A percentile compares a stretch with the other conserved stretches of the same genome.
These are phyloP conservation scores for Paralichthys olivaceus DNA, from an alignment of 2,113 vertebrate genomes.

Conservation along the genomic window DNA sequence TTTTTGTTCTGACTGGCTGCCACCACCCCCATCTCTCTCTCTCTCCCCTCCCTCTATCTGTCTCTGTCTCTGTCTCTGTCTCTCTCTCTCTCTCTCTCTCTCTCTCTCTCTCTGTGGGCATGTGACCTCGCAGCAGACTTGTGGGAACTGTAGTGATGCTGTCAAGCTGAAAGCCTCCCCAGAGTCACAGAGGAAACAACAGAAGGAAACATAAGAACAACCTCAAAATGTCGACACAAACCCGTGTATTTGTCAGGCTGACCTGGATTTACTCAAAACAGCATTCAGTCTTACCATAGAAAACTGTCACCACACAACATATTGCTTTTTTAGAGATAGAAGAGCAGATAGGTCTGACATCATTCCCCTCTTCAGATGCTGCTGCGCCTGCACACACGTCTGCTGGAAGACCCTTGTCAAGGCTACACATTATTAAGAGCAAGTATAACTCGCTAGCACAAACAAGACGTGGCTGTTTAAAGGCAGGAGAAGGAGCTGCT, in stretches of 20 bases:
- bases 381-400: slow-evolving; percentile 40
- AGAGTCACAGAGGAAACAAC: slow-evolving; percentile 70
- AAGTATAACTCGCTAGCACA: slow-evolving; percentile 36
- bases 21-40: slow-evolving; percentile 34
- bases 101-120: slow-evolving; percentile 50
- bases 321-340: slow-evolving; percentile 68
- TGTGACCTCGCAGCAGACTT: slow-evolving; percentile 76
- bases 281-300: slow-evolving; percentile 54
- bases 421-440: slow-evolving; percentile 63
- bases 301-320: slow-evolving; percentile 64
- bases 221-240: slow-evolving; percentile 74
- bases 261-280: slow-evolving; percentile 79
- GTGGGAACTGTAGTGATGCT: slow-evolving; percentile 78
- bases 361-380: slow-evolving; percentile 44
- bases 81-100: slow-evolving; percentile 46
- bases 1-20: slow-evolving; percentile 20
- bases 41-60: slow-evolving; percentile 45
- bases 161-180: slow-evolving; percentile 73
- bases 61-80: slow-evolving; percentile 36
- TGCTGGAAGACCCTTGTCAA: slow-evolving; percentile 64
- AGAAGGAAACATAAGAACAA: slow-evolving; percentile 74
- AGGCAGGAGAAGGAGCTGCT: slow-evolving; percentile 39
- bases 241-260: slow-evolving; percentile 79
- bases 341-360: slow-evolving; percentile 62
- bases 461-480: slow-evolving; percentile 54